A percentile compares a stretch with the other conserved stretches of the same genome.
Evolutionary conservation across 1,140 invertebrate genomes (phyloP).

Genomic region (Adelges cooleyi): DNA sequence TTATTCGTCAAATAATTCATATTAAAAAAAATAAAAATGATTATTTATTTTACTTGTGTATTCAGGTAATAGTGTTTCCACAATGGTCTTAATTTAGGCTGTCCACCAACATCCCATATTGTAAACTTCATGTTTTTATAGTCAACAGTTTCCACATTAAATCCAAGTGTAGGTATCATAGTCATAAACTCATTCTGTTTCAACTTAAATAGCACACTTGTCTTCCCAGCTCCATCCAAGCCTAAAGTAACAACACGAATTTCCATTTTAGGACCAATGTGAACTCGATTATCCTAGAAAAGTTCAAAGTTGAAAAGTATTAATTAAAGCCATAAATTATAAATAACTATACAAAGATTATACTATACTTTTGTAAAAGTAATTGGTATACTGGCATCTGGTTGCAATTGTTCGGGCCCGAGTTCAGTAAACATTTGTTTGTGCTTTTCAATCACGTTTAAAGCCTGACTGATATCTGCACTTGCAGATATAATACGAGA

Average conservation of each 20-base stretch:
- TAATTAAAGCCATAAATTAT: neutral
- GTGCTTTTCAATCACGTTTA: conserved; percentile 47
- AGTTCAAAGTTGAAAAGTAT: neutral
- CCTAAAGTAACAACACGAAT: conserved; percentile 50
- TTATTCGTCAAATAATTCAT: neutral
- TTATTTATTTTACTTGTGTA: conserved; percentile 38
- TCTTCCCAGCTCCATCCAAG: conserved; percentile 49
- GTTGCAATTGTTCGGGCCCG: conserved; percentile 44
- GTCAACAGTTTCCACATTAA: conserved; percentile 50
- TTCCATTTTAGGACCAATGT: conserved; percentile 53
- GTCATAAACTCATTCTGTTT: conserved; percentile 48
- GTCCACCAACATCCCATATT: conserved; percentile 51
- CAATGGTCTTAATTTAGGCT: conserved; percentile 45
- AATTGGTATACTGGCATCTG: conserved; percentile 50
- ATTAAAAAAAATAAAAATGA: neutral
- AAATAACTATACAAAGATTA: neutral
- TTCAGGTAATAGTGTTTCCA: conserved; percentile 51
- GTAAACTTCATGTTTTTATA: conserved; percentile 49
- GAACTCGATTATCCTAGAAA: conserved; percentile 49
- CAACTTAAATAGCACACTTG: conserved; percentile 50
- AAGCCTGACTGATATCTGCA: conserved; percentile 43
- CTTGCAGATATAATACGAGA: conserved; percentile 44
- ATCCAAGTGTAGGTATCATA: conserved; percentile 46
- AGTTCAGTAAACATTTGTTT: conserved; percentile 49
- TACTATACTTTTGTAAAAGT: conserved; percentile 49